Evolutionary conservation across 37 sponge, comb jelly and placozoan genomes (phyloP), one percentile per base, ranked within the genome.

Genomic region (Aplysina aerophoba): DNA sequence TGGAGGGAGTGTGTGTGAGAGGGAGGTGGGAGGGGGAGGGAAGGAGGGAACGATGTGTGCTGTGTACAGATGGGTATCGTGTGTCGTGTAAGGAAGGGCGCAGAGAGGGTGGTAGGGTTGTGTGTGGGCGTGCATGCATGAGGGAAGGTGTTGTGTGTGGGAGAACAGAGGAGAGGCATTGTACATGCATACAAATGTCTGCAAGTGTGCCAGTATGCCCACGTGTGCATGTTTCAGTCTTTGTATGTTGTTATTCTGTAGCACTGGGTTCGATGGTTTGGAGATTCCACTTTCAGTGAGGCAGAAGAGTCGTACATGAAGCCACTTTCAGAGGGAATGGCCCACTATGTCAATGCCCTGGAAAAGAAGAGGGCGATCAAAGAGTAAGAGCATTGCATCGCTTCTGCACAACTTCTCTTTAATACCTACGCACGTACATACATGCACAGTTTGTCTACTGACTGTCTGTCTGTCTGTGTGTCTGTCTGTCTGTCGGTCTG

Each of bases 221-320:
- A 16, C 27, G 22, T 65, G 27, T 30, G 66, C n/a, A n/a, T n/a
- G n/a, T n/a, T 30, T 55, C 14, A 17, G 14, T 15, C 59, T 34
- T 21, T 55, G 62, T 58, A n/a, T 66, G n/a, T 44, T 4, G 13
- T 54, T 13, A 24, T 27, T 50, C 1, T 59, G 33, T 55, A 93
- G 94, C 81, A 83, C 13, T 93, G 94, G 94, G 90, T 93, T 0
- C 31, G 73, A 53, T 93, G 94, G 94, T 88, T 85, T 67, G 88
- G 90, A 61, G 83, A 87, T 2, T 4, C 22, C 0, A 85, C 90
- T 0, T 79, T 87, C 25, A 93, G 90, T 62, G 21, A 73, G 24
- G 88, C 90, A 24, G 79, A 80, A 19, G 71, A 35, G 16, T n/a
- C 19, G 3, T 19, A 30, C 37, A 34, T 83, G 39, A 83, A 60